Evolutionary conservation across 2,888 invertebrate genomes (phyloP), one percentile per base, ranked within the genome.

Genomic region (Tridacna gigas): DNA sequence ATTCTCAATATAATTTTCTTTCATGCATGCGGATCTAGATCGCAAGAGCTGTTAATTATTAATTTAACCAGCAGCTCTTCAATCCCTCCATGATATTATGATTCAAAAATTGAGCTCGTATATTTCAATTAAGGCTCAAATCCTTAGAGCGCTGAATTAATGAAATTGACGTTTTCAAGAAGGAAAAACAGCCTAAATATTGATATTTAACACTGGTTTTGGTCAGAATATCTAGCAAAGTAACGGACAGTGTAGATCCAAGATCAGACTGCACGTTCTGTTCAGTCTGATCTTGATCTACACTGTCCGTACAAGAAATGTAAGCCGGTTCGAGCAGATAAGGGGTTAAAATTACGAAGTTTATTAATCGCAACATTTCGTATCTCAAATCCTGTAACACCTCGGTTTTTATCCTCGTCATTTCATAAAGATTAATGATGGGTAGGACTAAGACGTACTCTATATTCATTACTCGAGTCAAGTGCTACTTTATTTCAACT

Each of bases 371-470:
- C 71, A 71, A 71, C 47, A 51, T 71, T 51, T 71, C 26, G 26
- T 47, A 51, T 26, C 71, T 20, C 51, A 45, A 47, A 71, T 20
- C 25, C 71, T 15, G 22, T 48, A 71, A 47, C 15, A 5, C 51
- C 71, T 71, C 51, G 4, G 71, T 51, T 71, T 51, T 71, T 71
- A 48, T 51, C 71, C 45, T 51, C 51, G 51, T 71, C 4, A 71
- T 22, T 71, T 71, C 71, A 71, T 71, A 71, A 71, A 51, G 71
- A 71, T 71, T 47, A 71, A 71, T 71, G 71, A 51, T 26, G 51
- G 0, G 18, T 47, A 26, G 51, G 51, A 71, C n/a, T 15, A n/a
- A 25, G 26, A 22, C 45, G 37, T 47, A 48, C 25, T 71, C 47
- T 71, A 51, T 71, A 25, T 71, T 71, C 71, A 71, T 71, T 71